Conservation (phyloP, 1,140 invertebrate species). For the Megalonaias nervosa region DNA sequence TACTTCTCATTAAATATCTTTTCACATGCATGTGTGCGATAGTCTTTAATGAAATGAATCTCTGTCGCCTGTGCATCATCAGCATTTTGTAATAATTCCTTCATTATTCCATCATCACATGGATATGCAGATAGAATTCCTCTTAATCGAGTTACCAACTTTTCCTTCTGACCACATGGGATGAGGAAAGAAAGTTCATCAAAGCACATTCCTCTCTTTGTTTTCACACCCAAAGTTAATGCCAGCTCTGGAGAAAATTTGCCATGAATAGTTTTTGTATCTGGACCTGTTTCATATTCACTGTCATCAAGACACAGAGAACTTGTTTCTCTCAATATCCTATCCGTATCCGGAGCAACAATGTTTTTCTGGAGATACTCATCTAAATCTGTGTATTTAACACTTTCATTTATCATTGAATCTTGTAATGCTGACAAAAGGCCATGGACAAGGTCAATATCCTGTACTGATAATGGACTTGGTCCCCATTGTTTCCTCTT, state of each 20-base stretch:
- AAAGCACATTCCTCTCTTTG: conserved; percentile 31
- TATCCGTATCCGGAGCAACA: conserved; percentile 35
- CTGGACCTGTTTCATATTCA: conserved; percentile 1
- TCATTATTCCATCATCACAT: conserved; percentile 49
- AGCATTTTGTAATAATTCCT: conserved; percentile 71
- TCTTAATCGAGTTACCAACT: conserved; percentile 54
- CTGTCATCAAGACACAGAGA: conserved; percentile 43
- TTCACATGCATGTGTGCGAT: conserved; percentile 36
- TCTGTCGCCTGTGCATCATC: conserved; percentile 66
- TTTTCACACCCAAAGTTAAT: conserved; percentile 37
- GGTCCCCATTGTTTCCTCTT: not conserved
- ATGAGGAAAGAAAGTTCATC: conserved; percentile 3
- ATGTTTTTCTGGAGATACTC: conserved; percentile 3
- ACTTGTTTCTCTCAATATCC: conserved; percentile 16
- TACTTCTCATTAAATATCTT: conserved; percentile 41
- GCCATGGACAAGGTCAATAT: conserved; percentile 6
- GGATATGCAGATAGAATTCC: conserved; percentile 59
- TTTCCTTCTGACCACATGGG: conserved; percentile 59
- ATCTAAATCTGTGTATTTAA: conserved; percentile 1
- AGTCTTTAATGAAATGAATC: conserved; percentile 61
- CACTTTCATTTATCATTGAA: not conserved
- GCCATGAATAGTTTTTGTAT: conserved; percentile 36
- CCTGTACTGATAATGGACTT: not conserved
- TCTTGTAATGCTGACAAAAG: conserved; percentile 6
- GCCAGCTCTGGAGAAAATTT: conserved; percentile 24